Conservation (phyloP, 2,797 vertebrate genomes). For the Halcyon chelicuti region DNA sequence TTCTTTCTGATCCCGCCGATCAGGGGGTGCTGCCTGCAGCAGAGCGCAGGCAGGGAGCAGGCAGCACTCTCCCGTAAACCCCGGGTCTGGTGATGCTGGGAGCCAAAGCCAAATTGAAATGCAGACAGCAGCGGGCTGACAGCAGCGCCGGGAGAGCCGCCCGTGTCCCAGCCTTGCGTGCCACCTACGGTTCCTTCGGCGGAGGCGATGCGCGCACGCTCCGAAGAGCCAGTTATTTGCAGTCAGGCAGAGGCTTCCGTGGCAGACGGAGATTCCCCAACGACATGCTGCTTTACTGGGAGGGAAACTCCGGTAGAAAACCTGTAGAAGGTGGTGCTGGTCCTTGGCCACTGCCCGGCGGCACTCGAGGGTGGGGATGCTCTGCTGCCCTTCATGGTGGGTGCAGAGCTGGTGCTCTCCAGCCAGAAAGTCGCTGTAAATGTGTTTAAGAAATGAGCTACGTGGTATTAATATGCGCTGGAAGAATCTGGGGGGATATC, state of each 20-base stretch:
- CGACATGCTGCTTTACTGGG: neutral
- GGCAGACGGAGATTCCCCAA: neutral
- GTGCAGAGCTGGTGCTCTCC: neutral
- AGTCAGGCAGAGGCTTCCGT: neutral
- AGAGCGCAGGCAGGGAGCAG: neutral
- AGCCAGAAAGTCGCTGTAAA: too few relatives aligned
- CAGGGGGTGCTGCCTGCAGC: too few relatives aligned
- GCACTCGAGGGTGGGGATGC: too few relatives aligned
- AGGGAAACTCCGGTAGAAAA: neutral
- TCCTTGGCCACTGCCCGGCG: neutral
- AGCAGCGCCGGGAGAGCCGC: neutral
- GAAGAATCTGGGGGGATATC: neutral
- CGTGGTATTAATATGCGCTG: rapidly evolving
- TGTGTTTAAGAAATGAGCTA: neutral
- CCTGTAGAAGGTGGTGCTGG: neutral
- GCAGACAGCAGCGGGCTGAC: conserved; percentile 17
- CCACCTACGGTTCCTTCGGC: conserved; percentile 41
- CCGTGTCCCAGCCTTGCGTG: conserved; percentile 38
- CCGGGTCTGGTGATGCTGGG: neutral
- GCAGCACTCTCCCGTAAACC: rapidly evolving
- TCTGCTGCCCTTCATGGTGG: neutral
- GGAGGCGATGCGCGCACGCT: neutral
- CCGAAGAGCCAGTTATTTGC: neutral
- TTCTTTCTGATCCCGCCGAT: neutral
- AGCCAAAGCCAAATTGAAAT: conserved; percentile 23